A percentile compares a stretch with the other conserved stretches of the same genome.
phyloP scores from a whole-genome alignment of 2,888 invertebrate genomes.

The Alloplasta piceator region DNA sequence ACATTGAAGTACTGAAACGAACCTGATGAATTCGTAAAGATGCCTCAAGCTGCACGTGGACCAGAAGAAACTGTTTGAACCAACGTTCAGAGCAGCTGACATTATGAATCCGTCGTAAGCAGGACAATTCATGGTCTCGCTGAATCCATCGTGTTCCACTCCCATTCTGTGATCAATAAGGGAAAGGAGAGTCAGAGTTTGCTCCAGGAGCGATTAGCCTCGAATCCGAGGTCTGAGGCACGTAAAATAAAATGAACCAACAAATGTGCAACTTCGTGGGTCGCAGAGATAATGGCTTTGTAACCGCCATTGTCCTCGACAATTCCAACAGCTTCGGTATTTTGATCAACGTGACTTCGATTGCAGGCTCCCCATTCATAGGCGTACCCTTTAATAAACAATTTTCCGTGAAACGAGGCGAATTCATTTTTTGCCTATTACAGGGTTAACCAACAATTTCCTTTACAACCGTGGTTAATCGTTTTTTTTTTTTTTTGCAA shows the following conservation, averaged over 20 bases:
- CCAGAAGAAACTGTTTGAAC: constrained; percentile 75
- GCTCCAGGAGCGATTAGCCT: background rate
- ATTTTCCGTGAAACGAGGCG: too few relatives aligned
- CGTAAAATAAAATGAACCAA: constrained; percentile 64
- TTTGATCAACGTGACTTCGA: constrained; percentile 64
- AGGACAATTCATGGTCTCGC: constrained; percentile 62
- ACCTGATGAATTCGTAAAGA: constrained; percentile 74
- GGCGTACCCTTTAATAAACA: constrained; percentile 72
- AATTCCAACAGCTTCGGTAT: constrained; percentile 76
- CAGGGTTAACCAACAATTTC: constrained; percentile 2
- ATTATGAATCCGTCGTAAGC: constrained; percentile 73
- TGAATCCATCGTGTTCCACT: constrained; percentile 73
- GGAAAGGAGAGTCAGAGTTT: background rate
- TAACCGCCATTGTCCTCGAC: constrained; percentile 80
- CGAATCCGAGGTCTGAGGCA: constrained; percentile 1
- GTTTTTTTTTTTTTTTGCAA: background rate
- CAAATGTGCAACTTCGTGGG: constrained; percentile 80
- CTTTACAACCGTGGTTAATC: too few relatives aligned
- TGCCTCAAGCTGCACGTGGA: constrained; percentile 71
- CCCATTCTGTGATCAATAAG: constrained; percentile 72
- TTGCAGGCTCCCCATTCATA: constrained; percentile 76
- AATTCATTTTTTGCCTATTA: constrained; percentile 18
- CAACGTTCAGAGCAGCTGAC: constrained; percentile 66
- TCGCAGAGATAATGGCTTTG: constrained; percentile 75
- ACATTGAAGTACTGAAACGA: constrained; percentile 17